phyloP scores from a whole-genome alignment of 2,113 vertebrate genomes.

The Rhinolophus ferrumequinum region DNA sequence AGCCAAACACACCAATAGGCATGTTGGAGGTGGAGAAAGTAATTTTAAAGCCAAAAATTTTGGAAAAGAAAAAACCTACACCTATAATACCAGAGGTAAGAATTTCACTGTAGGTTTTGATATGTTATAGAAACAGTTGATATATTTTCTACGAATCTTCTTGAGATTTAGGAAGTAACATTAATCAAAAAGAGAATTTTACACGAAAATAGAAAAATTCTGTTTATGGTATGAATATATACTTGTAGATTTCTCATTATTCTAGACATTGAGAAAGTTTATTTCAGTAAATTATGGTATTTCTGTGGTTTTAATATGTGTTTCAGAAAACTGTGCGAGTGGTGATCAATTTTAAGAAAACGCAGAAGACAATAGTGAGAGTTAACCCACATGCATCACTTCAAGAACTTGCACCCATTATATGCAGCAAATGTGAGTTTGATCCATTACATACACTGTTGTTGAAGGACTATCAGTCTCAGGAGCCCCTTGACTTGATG shows the following conservation, averaged over 20 bases:
- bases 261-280: not conserved
- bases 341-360: conserved; percentile 96
- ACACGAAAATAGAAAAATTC: not conserved
- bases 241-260: not conserved
- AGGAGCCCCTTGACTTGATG: conserved; percentile 91
- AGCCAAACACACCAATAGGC: conserved; percentile 95
- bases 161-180: conserved; percentile 49
- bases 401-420: conserved; percentile 89
- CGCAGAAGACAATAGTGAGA: conserved; percentile 95
- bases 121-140: not conserved
- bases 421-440: conserved; percentile 98
- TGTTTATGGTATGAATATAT: not conserved
- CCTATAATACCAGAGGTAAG: conserved; percentile 95
- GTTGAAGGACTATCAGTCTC: conserved; percentile 91
- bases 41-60: conserved; percentile 93
- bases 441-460: conserved; percentile 89
- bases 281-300: not conserved
- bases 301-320: conserved; percentile 33
- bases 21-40: conserved; percentile 94
- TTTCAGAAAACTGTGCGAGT: conserved; percentile 96
- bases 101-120: conserved; percentile 33
- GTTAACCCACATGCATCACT: conserved; percentile 93
- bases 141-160: not conserved
- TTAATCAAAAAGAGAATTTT: conserved; percentile 45
- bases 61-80: conserved; percentile 92